Evolutionary conservation across 92 coral and sea anemone species (phyloP).

Genomic region (Bergia puertoricense): DNA sequence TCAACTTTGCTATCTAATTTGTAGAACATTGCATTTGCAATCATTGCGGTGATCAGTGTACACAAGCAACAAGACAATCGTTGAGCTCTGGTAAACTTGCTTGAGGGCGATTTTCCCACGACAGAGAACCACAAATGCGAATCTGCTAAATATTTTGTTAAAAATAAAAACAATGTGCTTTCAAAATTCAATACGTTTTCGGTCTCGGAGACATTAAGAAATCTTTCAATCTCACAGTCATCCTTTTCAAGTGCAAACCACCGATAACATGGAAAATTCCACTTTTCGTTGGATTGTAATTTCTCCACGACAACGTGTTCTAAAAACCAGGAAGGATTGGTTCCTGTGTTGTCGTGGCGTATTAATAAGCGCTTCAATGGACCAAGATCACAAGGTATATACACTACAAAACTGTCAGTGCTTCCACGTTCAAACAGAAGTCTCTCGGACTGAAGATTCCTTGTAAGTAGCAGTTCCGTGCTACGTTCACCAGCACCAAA

Average conservation of each 20-base stretch:
- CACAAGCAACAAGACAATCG: slow-evolving; percentile 64
- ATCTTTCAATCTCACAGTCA: slow-evolving; percentile 53
- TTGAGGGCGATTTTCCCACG: slow-evolving; percentile 43
- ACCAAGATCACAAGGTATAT: slow-evolving; percentile 24
- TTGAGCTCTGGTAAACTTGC: slow-evolving; percentile 58
- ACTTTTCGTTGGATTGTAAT: slow-evolving; percentile 5
- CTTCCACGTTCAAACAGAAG: slow-evolving; percentile 46
- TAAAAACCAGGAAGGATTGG: slow-evolving; percentile 55
- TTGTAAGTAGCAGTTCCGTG: background rate
- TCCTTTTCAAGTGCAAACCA: slow-evolving; percentile 59
- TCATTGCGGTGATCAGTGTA: slow-evolving; percentile 56
- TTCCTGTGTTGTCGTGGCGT: slow-evolving; percentile 51
- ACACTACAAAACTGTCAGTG: slow-evolving; percentile 39
- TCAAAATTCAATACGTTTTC: background rate
- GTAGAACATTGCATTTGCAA: slow-evolving; percentile 73
- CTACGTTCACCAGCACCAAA: background rate
- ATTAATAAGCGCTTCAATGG: slow-evolving; percentile 21
- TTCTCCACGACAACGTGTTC: slow-evolving; percentile 35
- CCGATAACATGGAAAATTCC: slow-evolving; percentile 56
- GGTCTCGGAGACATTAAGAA: background rate
- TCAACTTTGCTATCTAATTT: slow-evolving; percentile 29
- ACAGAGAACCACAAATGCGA: slow-evolving; percentile 66
- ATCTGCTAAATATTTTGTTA: slow-evolving; percentile 39
- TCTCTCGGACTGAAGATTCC: background rate
- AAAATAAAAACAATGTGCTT: slow-evolving; percentile 17